Percentiles rank a stretch among this genome's conserved stretches.
phyloP scores from a whole-genome alignment of 2,888 invertebrate species.

The Pseudoips prasinana region DNA sequence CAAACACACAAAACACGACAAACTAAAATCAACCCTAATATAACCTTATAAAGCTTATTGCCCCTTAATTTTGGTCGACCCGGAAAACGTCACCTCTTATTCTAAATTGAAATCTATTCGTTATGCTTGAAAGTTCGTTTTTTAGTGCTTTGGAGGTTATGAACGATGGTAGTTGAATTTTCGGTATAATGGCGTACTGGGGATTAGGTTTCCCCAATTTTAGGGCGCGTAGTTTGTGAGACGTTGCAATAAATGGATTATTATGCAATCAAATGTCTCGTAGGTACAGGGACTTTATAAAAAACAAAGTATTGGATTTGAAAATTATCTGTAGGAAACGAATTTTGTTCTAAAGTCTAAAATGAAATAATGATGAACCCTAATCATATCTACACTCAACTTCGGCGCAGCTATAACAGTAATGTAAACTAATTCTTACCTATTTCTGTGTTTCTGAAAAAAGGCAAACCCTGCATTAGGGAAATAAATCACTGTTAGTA shows the following conservation, averaged over 20 bases:
- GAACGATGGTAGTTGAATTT: conserved; percentile 64
- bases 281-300: conserved; percentile 6
- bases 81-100: conserved; percentile 44
- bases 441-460: no score
- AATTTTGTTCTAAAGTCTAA: no score
- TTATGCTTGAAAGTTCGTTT: conserved; percentile 48
- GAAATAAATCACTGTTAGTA: no score
- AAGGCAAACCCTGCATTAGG: no score
- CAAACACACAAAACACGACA: conserved; percentile 52
- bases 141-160: conserved; percentile 38
- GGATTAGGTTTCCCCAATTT: conserved; percentile 77
- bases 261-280: conserved; percentile 67
- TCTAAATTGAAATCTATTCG: conserved; percentile 56
- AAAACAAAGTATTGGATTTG: conserved; percentile 1
- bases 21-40: conserved; percentile 69
- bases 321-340: conserved; percentile 4
- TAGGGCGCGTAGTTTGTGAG: conserved; percentile 54
- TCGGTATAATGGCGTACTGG: conserved; percentile 73
- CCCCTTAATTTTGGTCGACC: conserved; percentile 55
- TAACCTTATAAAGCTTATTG: conserved; percentile 59
- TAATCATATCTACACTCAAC: no score
- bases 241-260: conserved; percentile 72
- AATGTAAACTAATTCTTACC: no score
- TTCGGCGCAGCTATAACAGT: no score
- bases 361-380: no score